Conservation (phyloP, 2,797 vertebrate species). For the Helicolenus hilgendorfi region DNA sequence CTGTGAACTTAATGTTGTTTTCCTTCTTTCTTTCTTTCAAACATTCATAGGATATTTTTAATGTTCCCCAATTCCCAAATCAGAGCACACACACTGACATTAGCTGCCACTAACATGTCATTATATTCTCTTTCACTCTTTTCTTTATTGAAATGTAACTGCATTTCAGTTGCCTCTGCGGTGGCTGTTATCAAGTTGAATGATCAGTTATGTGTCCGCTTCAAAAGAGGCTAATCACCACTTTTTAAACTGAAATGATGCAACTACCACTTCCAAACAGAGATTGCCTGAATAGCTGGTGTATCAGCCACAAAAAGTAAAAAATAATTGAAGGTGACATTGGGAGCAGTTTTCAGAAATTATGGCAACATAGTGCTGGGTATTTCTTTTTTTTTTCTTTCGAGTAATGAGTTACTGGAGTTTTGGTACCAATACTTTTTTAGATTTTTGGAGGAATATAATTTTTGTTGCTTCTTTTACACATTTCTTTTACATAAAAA, state of each 20-base stretch:
- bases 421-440: neutral
- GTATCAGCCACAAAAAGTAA: neutral
- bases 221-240: constrained; percentile 11
- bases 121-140: constrained; percentile 22
- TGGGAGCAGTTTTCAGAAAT: neutral
- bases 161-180: constrained; percentile 3
- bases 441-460: neutral
- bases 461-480: neutral
- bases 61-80: neutral
- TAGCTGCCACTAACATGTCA: constrained; percentile 20
- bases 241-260: constrained; percentile 11
- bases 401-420: neutral
- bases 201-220: neutral
- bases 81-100: neutral
- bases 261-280: neutral
- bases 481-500: neutral
- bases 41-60: neutral
- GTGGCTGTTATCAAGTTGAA: neutral
- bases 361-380: neutral
- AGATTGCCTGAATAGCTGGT: neutral
- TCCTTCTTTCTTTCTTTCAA: neutral
- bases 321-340: neutral
- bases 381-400: too few species aligned
- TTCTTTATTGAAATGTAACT: constrained; percentile 9
- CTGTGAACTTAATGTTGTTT: constrained; percentile 24